These are phyloP conservation scores for Anodontia alba DNA, from an alignment of 2,888 invertebrate genomes.

Conservation along the genomic window DNA sequence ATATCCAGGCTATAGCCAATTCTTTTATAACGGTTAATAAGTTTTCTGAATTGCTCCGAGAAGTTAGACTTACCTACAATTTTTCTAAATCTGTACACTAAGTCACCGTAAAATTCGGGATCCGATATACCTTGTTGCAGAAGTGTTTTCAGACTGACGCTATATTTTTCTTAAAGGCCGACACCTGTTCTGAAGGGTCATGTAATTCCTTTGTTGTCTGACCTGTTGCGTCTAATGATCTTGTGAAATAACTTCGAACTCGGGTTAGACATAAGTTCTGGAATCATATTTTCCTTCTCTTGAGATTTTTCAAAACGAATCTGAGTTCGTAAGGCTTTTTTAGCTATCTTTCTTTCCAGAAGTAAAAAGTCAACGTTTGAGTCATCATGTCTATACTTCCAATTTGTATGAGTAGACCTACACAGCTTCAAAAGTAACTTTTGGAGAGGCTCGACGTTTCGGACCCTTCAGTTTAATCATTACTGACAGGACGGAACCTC, in stretches of 20 bases:
- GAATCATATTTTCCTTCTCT: constrained; percentile 7
- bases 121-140: no score
- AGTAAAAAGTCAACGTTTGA: not conserved
- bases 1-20: no score
- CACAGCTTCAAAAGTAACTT: not conserved
- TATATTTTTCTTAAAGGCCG: no score
- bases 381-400: not conserved
- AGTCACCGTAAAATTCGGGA: no score
- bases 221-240: constrained; percentile 7
- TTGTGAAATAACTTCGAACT: not conserved
- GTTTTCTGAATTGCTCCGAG: no score
- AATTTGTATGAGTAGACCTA: not conserved
- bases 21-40: no score
- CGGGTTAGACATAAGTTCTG: constrained; percentile 7
- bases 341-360: not conserved
- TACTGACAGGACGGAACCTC: not conserved
- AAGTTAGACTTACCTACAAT: no score
- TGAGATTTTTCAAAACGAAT: constrained; percentile 1
- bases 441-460: not conserved
- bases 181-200: not conserved
- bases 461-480: no score
- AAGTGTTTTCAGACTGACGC: no score
- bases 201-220: not conserved
- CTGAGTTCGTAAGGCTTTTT: not conserved
- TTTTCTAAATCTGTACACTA: no score